These are phyloP conservation scores for Esperia sulphurella DNA, from an alignment of 2,888 invertebrate species.

Conservation along the genomic window DNA sequence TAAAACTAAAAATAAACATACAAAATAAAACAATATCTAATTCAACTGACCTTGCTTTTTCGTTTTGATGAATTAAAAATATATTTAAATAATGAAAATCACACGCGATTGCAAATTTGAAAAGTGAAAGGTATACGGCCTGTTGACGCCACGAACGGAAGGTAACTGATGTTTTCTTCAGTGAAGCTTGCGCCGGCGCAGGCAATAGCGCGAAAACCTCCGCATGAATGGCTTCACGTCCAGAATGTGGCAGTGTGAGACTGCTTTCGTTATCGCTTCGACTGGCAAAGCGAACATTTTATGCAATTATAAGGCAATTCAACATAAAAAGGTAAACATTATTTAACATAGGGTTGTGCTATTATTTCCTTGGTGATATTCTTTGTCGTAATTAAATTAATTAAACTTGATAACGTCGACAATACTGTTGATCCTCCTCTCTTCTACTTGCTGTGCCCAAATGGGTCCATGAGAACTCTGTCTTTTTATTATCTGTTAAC, in stretches of 20 bases:
- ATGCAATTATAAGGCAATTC: too few species aligned
- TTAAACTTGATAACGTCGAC: too few species aligned
- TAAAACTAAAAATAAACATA: not conserved
- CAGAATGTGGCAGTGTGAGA: not conserved
- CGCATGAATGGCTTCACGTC: slow-evolving; percentile 6
- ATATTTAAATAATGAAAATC: slow-evolving; percentile 12
- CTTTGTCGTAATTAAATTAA: too few species aligned
- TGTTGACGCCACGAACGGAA: slow-evolving; percentile 20
- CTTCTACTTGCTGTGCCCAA: too few species aligned
- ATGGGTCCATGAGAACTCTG: too few species aligned
- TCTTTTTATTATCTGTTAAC: too few species aligned
- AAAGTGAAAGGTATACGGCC: slow-evolving; percentile 18
- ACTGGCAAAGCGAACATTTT: not conserved
- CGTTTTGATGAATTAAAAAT: not conserved
- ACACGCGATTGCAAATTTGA: slow-evolving; percentile 10
- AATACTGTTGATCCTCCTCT: too few species aligned
- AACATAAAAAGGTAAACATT: too few species aligned
- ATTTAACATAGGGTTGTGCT: too few species aligned
- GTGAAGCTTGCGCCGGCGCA: slow-evolving; percentile 25
- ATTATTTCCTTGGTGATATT: too few species aligned
- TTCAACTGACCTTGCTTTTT: slow-evolving; percentile 14
- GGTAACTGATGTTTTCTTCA: slow-evolving; percentile 26
- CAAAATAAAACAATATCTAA: not conserved
- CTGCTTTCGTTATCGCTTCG: slow-evolving; percentile 2
- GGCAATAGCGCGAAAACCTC: slow-evolving; percentile 7